These are phyloP conservation scores for Zaprionus taronus DNA, from an alignment of 1,140 invertebrate species.

Conservation along the genomic window DNA sequence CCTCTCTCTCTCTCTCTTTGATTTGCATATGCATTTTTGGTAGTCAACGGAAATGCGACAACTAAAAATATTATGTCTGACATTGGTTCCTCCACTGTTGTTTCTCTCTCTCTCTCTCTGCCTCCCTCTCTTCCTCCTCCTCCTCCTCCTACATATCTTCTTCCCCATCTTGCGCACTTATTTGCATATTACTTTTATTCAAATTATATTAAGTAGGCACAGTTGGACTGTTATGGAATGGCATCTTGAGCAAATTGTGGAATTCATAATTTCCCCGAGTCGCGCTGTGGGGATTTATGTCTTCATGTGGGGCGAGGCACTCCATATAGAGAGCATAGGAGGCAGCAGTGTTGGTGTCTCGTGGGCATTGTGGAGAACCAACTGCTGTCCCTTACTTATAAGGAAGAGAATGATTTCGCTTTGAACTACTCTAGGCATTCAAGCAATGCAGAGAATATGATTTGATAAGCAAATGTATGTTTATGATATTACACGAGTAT, in stretches of 20 bases:
- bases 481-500: not conserved
- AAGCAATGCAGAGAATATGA: not conserved
- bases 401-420: not conserved
- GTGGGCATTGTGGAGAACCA: not conserved
- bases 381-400: not conserved
- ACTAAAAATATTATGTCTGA: slow-evolving; percentile 61
- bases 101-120: slow-evolving; percentile 8
- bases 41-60: slow-evolving; percentile 76
- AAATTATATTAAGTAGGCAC: slow-evolving; percentile 66
- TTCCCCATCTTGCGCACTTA: slow-evolving; percentile 30
- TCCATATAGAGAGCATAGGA: not conserved
- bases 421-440: not conserved
- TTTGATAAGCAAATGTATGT: not conserved
- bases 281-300: slow-evolving; percentile 7
- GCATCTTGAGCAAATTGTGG: slow-evolving; percentile 44
- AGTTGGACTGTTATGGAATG: slow-evolving; percentile 45
- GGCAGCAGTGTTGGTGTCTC: not conserved
- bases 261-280: slow-evolving; percentile 45
- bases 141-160: not conserved
- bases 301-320: not conserved
- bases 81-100: slow-evolving; percentile 38
- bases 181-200: slow-evolving; percentile 71
- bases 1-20: not conserved
- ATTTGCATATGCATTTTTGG: slow-evolving; percentile 76
- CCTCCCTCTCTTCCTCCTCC: not conserved